A percentile compares a stretch with the other conserved stretches of the same genome.
These are phyloP conservation scores for Meandrina meandrites DNA, from an alignment of 92 coral and sea anemone genomes.

Conservation along the genomic window DNA sequence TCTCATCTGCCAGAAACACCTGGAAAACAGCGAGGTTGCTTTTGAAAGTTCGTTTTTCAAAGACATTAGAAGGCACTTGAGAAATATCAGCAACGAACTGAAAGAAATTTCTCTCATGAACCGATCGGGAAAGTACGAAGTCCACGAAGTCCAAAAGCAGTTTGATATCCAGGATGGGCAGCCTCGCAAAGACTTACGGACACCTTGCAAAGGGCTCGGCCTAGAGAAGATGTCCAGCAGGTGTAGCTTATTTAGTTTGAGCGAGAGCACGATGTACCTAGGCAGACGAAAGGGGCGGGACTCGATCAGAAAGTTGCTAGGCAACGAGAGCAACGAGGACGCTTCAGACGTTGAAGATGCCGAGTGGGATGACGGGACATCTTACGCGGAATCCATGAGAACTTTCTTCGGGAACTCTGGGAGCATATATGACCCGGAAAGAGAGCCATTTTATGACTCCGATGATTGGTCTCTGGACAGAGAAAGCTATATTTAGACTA, in stretches of 20 bases:
- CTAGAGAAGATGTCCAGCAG: conserved; percentile 39
- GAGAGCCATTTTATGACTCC: conserved; percentile 1
- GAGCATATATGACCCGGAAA: neutral
- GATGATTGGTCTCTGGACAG: neutral
- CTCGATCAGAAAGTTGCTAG: conserved; percentile 7
- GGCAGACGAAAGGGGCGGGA: conserved; percentile 29
- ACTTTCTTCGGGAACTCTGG: conserved; percentile 24
- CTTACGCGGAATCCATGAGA: conserved; percentile 33
- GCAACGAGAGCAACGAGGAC: conserved; percentile 44
- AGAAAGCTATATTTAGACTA: neutral
- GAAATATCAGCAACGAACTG: conserved; percentile 58
- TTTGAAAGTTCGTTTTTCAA: conserved; percentile 54
- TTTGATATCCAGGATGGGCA: neutral
- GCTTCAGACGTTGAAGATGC: conserved; percentile 27
- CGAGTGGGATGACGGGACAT: conserved; percentile 27
- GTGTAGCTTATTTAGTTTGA: conserved; percentile 42
- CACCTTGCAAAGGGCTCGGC: conserved; percentile 34
- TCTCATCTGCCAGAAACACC: conserved; percentile 14
- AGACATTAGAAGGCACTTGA: conserved; percentile 56
- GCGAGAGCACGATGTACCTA: conserved; percentile 31
- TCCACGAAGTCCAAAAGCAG: conserved; percentile 42
- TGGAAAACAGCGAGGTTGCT: conserved; percentile 5
- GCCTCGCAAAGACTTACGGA: neutral
- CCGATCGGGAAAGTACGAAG: conserved; percentile 60
- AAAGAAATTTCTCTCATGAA: conserved; percentile 24